phyloP scores from a whole-genome alignment of 2,888 invertebrate species.

The Noctua janthina region DNA sequence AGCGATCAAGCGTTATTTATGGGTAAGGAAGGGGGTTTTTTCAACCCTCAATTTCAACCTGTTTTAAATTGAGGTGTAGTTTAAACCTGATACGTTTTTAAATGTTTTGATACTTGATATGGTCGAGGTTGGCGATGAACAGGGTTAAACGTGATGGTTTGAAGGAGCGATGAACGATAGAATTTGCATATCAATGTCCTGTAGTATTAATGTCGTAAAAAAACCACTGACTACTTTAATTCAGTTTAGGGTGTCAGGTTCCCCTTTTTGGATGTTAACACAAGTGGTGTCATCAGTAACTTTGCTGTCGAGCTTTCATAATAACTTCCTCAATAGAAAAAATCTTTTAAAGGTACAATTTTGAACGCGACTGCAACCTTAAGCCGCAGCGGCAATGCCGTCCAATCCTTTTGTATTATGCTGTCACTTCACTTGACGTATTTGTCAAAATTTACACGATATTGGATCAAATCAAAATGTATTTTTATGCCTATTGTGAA shows the following conservation, averaged over 20 bases:
- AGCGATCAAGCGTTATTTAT: constrained; percentile 55
- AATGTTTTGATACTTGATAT: constrained; percentile 46
- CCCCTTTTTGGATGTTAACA: background rate
- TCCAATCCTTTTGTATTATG: background rate
- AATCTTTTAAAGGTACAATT: background rate
- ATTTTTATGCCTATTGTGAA: too few relatives aligned
- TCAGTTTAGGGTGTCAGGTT: background rate
- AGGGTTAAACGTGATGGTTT: background rate
- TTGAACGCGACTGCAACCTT: background rate
- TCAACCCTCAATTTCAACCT: constrained; percentile 47
- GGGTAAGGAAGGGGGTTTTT: constrained; percentile 13
- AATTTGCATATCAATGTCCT: constrained; percentile 13
- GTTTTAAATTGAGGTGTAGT: constrained; percentile 25
- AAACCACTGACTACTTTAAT: background rate
- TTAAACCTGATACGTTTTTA: constrained; percentile 27
- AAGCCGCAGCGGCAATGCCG: background rate
- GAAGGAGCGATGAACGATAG: background rate
- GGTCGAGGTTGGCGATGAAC: constrained; percentile 2
- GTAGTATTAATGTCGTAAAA: background rate
- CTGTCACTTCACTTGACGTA: too few relatives aligned
- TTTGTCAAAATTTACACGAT: too few relatives aligned
- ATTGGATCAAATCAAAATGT: too few relatives aligned
- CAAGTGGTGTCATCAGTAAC: background rate
- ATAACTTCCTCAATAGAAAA: background rate
- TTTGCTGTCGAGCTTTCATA: background rate